A percentile compares a stretch with the other conserved stretches of the same genome.
These are phyloP conservation scores for Botia almorhae DNA, from an alignment of 2,797 vertebrate genomes.

Conservation along the genomic window DNA sequence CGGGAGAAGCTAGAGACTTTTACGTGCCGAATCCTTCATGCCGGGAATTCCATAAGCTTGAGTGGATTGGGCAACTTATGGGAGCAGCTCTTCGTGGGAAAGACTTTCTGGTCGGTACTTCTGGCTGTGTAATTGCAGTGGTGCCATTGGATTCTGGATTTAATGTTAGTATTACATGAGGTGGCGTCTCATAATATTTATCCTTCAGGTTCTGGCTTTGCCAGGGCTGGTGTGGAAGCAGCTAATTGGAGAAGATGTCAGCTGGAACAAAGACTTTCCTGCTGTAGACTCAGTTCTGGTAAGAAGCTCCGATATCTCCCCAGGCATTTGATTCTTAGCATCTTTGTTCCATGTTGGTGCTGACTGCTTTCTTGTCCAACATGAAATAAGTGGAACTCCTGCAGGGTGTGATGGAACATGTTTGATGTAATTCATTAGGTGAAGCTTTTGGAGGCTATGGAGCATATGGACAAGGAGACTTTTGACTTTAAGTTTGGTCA, in stretches of 20 bases:
- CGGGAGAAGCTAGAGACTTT: conserved; percentile 93
- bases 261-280: conserved; percentile 95
- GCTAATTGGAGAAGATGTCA: conserved; percentile 91
- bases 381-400: neutral
- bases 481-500: conserved; percentile 96
- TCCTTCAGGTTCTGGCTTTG: conserved; percentile 88
- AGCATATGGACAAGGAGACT: conserved; percentile 93
- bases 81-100: conserved; percentile 95
- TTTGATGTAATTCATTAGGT: conserved; percentile 77
- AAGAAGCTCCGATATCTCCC: conserved; percentile 64
- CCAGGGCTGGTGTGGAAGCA: conserved; percentile 98
- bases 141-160: neutral
- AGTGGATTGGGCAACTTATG: conserved; percentile 98
- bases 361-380: neutral
- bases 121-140: neutral
- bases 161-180: neutral
- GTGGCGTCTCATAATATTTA: neutral
- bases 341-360: neutral
- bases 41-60: conserved; percentile 90
- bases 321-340: neutral
- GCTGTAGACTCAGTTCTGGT: conserved; percentile 96
- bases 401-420: neutral
- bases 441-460: conserved; percentile 95
- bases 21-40: conserved; percentile 97
- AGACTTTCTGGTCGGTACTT: conserved; percentile 89